Percentiles rank a stretch among this genome's conserved stretches.
Evolutionary conservation across 1,140 invertebrate genomes (phyloP).

Genomic region (Aphelinus atriplicis): DNA sequence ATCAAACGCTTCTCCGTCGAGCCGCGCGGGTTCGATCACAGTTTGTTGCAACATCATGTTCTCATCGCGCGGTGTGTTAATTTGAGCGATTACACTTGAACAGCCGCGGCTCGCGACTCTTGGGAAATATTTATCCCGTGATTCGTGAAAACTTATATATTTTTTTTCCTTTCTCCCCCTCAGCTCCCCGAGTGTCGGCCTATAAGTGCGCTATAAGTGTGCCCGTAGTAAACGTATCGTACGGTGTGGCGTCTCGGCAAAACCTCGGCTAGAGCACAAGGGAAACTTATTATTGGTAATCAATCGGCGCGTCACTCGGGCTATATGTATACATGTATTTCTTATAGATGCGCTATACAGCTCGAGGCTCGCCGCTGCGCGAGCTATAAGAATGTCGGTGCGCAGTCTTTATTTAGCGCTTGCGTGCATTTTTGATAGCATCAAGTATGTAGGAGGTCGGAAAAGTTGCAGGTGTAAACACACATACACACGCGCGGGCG

Average conservation of each 20-base stretch:
- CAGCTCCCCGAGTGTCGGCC: too few species aligned
- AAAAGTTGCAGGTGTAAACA: background rate
- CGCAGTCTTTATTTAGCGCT: conserved; percentile 34
- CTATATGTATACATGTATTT: background rate
- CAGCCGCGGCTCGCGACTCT: too few species aligned
- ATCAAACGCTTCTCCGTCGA: too few species aligned
- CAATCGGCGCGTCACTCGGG: conserved; percentile 5
- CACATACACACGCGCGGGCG: background rate
- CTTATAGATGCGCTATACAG: background rate
- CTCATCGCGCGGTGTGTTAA: too few species aligned
- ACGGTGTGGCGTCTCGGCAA: background rate
- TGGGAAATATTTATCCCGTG: too few species aligned
- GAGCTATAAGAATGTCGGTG: conserved; percentile 30
- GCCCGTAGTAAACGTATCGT: too few species aligned
- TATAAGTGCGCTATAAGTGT: too few species aligned
- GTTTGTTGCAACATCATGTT: too few species aligned
- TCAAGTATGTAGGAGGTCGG: conserved; percentile 18
- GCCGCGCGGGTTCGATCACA: too few species aligned
- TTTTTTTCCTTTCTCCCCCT: too few species aligned
- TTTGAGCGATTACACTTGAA: too few species aligned
- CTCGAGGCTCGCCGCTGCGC: background rate
- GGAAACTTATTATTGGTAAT: conserved; percentile 29
- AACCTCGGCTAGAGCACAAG: background rate
- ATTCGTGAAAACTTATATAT: too few species aligned
- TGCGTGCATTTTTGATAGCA: conserved; percentile 28